Evolutionary conservation across 1,140 invertebrate species (phyloP), one percentile per base, ranked within the genome.

Genomic region (Uloborus diversus): DNA sequence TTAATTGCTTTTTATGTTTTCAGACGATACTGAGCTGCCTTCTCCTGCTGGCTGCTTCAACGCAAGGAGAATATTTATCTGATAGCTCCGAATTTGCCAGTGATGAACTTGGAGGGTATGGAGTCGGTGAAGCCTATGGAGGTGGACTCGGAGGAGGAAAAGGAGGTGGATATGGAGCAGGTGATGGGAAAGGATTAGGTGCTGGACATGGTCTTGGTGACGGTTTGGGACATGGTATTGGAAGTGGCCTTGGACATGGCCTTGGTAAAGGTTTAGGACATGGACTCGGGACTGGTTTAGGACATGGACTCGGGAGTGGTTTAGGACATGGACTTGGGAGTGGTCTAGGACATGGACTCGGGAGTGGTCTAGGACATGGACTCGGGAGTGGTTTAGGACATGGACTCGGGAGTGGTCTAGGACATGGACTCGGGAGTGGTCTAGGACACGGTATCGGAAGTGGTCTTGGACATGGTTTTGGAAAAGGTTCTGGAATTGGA

Each of bases 121-220:
- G 69, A 66, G 23, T 28, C n/a, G 73, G 61, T 35, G 25, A 33
- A 9, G 57, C 35, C 51, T n/a, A 64, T 42, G 69, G 69, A 62
- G 57, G 57, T 61, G 70, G 70, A 20, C 27, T 53, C 27, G 66
- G 32, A 13, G 17, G 14, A 9, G 61, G 62, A 7, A 9, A 65
- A 33, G 69, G 53, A 17, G 28, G 57, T 7, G 70, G 35, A n/a
- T 30, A 64, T n/a, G 73, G 73, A 30, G 61, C 49, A n/a, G 71
- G 66, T n/a, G 47, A 35, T 56, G 49, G 49, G 23, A 20, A 20
- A 2, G 49, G 49, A 2, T 53, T n/a, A 1, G 49, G 49, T 4
- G 49, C 17, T 1, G 49, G 49, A 2, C 17, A 20, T n/a, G 49
- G 59, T 2, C 9, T 20, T 0, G 59, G 59, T 1, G 33, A 30